Evolutionary conservation across 2,113 vertebrate genomes (phyloP).

Genomic region (Hoplias malabaricus): DNA sequence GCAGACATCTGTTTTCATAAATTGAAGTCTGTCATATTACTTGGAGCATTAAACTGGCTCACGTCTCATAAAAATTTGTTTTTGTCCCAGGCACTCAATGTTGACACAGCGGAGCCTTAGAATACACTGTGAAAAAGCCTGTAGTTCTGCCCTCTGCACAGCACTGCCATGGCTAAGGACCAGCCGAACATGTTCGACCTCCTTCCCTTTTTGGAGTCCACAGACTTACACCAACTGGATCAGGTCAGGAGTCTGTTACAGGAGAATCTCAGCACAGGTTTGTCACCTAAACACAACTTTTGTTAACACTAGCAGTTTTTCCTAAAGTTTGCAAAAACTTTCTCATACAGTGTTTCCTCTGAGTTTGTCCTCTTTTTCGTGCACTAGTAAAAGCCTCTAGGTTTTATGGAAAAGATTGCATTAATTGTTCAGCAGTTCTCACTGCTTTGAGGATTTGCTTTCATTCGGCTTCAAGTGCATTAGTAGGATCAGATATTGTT

Average conservation of each 20-base stretch:
- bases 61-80: background rate
- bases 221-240: conserved; percentile 83
- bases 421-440: too few relatives aligned
- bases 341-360: too few relatives aligned
- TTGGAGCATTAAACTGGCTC: background rate
- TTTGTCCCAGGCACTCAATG: conserved; percentile 45
- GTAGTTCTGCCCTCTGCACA: conserved; percentile 34
- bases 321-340: too few relatives aligned
- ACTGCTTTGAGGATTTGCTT: too few relatives aligned
- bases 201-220: conserved; percentile 89
- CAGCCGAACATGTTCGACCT: conserved; percentile 83
- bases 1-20: background rate
- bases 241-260: conserved; percentile 80
- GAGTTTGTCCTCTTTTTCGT: too few relatives aligned
- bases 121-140: conserved; percentile 47
- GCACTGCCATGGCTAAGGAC: conserved; percentile 80
- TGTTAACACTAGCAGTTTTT: background rate
- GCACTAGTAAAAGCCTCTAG: too few relatives aligned
- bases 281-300: conserved; percentile 11
- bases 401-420: too few relatives aligned
- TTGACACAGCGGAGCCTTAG: conserved; percentile 39
- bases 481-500: too few relatives aligned
- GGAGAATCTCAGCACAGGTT: conserved; percentile 87
- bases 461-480: too few relatives aligned
- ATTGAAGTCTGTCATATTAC: background rate